Conservation (phyloP, 2,888 invertebrate species). For the Lasioglossum malachurum region DNA sequence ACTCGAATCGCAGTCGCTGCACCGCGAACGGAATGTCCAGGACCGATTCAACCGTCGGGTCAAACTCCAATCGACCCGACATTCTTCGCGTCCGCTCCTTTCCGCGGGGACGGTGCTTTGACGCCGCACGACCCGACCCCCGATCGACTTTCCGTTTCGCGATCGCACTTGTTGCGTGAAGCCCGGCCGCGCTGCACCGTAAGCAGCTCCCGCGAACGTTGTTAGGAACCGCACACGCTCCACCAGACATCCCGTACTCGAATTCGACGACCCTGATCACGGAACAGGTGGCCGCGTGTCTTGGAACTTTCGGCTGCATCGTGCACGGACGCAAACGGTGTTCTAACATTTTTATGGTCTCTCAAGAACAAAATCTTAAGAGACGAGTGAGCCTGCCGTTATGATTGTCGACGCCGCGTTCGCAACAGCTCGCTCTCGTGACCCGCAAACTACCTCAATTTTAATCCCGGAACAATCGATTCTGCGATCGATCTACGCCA, state of each 20-base stretch:
- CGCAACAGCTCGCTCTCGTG: too few relatives aligned
- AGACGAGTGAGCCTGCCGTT: too few relatives aligned
- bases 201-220: neutral
- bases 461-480: too few relatives aligned
- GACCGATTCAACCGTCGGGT: slow-evolving; percentile 3
- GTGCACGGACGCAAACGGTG: neutral
- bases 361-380: too few relatives aligned
- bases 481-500: too few relatives aligned
- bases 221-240: neutral
- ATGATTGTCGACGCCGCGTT: too few relatives aligned
- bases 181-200: slow-evolving; percentile 13
- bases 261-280: neutral
- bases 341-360: neutral
- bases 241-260: neutral
- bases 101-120: neutral
- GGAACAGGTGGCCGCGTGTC: neutral
- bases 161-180: slow-evolving; percentile 33
- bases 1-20: neutral
- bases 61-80: neutral
- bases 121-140: neutral
- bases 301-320: neutral
- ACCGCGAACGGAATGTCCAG: slow-evolving; percentile 11
- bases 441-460: too few relatives aligned
- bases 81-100: neutral
- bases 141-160: slow-evolving; percentile 16